A percentile compares a stretch with the other conserved stretches of the same genome.
These are phyloP conservation scores for Paragorgia papillata DNA, from an alignment of 92 coral and sea anemone species.

Conservation along the genomic window DNA sequence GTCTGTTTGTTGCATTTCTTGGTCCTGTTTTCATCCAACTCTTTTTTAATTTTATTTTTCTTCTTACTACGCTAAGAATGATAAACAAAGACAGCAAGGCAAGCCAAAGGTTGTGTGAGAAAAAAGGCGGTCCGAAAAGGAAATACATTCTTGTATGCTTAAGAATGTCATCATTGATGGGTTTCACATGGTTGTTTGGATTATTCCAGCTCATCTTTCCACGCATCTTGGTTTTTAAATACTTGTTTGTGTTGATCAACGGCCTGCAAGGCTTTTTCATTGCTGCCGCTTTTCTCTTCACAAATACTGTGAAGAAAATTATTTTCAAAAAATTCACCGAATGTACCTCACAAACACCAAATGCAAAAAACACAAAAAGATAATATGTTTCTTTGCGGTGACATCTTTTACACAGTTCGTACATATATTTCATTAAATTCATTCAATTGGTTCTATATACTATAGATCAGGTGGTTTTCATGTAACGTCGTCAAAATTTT, in stretches of 20 bases:
- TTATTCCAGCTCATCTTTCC: neutral
- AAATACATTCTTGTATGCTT: constrained; percentile 6
- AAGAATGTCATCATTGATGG: constrained; percentile 29
- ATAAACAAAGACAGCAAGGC: constrained; percentile 8
- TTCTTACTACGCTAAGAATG: neutral
- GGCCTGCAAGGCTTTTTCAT: constrained; percentile 25
- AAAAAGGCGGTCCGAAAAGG: neutral
- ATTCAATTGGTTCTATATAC: too few relatives aligned
- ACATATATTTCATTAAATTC: too few relatives aligned
- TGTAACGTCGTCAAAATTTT: too few relatives aligned
- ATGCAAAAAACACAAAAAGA: too few relatives aligned
- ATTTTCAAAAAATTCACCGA: too few relatives aligned
- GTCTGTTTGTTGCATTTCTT: constrained; percentile 8
- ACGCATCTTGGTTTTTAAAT: neutral
- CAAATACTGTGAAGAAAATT: neutral
- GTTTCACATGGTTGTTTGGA: constrained; percentile 27
- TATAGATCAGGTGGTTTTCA: too few relatives aligned
- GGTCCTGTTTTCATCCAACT: neutral
- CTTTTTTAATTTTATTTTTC: neutral
- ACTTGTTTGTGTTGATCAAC: constrained; percentile 7
- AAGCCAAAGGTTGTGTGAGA: neutral
- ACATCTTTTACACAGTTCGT: too few relatives aligned
- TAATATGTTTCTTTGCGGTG: too few relatives aligned
- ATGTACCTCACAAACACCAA: too few relatives aligned
- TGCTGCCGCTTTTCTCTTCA: constrained; percentile 16